Evolutionary conservation across 2,113 vertebrate species (phyloP).

Genomic region (Orientallactaga bullata): DNA sequence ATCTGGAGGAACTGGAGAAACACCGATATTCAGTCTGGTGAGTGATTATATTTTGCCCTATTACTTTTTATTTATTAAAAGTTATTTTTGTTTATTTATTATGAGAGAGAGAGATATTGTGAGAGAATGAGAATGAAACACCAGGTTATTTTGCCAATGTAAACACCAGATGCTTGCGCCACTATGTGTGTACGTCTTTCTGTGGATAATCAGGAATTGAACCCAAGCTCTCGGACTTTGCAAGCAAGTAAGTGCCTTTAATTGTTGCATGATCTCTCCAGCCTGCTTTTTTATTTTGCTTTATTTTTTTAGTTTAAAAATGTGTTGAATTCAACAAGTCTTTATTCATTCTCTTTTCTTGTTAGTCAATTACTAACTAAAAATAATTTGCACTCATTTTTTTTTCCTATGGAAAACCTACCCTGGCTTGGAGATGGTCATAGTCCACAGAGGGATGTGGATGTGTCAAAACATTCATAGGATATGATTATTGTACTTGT

Average conservation of each 20-base stretch:
- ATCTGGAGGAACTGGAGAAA: conserved; percentile 86
- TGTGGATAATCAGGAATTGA: no score
- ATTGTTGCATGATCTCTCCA: no score
- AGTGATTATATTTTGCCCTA: conserved; percentile 52
- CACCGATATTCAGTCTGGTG: conserved; percentile 87
- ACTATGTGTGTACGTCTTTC: no score
- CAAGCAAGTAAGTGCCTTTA: no score
- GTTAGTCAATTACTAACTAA: conserved; percentile 25
- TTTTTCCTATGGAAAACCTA: not conserved
- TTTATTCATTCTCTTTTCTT: not conserved
- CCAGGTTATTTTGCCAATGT: no score
- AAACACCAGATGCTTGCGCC: no score
- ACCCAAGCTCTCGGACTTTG: no score
- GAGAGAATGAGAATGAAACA: no score
- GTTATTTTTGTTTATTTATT: not conserved
- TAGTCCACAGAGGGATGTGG: not conserved
- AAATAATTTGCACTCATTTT: not conserved
- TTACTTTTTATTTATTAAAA: not conserved
- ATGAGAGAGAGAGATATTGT: no score
- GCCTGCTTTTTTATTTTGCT: no score
- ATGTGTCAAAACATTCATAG: not conserved
- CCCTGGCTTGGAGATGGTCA: not conserved
- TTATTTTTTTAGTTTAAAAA: not conserved
- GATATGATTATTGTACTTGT: not conserved
- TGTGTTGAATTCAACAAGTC: not conserved